phyloP scores from a whole-genome alignment of 2,797 vertebrate species.

The Takifugu rubripes region DNA sequence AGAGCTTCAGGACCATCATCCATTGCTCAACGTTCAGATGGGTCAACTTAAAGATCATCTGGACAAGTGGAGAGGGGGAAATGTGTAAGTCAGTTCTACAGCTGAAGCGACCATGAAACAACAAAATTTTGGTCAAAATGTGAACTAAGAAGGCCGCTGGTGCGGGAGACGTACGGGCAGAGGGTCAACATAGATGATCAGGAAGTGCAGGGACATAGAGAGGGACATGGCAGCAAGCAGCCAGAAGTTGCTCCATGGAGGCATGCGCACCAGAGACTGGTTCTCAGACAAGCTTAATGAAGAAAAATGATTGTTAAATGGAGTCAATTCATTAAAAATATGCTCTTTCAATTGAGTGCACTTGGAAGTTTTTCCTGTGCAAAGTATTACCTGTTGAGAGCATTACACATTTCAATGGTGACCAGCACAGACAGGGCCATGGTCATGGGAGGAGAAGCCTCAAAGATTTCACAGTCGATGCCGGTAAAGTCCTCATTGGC shows the following conservation, averaged over 20 bases:
- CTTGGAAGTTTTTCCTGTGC: background rate
- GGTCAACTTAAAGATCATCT: constrained; percentile 93
- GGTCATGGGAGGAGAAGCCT: constrained; percentile 88
- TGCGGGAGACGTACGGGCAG: constrained; percentile 81
- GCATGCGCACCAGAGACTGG: constrained; percentile 91
- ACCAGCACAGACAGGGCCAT: constrained; percentile 95
- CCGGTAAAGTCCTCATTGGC: constrained; percentile 80
- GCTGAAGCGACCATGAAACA: background rate
- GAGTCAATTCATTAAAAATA: background rate
- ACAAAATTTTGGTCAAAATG: background rate
- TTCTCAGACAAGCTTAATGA: constrained; percentile 90
- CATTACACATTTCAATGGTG: constrained; percentile 96
- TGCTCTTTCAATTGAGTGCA: background rate
- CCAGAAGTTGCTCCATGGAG: constrained; percentile 94
- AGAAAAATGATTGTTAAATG: background rate
- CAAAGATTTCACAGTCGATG: constrained; percentile 84
- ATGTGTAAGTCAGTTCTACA: constrained; percentile 2
- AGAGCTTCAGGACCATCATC: constrained; percentile 88
- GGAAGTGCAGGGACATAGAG: constrained; percentile 94
- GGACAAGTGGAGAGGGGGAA: constrained; percentile 5
- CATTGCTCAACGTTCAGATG: constrained; percentile 78
- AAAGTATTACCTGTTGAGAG: constrained; percentile 83
- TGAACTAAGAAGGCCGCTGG: background rate
- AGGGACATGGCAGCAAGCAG: constrained; percentile 88
- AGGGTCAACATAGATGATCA: constrained; percentile 94